Evolutionary conservation across 2,888 invertebrate species (phyloP), one percentile per base, ranked within the genome.

Genomic region (Sinodicranocentrus sp.): DNA sequence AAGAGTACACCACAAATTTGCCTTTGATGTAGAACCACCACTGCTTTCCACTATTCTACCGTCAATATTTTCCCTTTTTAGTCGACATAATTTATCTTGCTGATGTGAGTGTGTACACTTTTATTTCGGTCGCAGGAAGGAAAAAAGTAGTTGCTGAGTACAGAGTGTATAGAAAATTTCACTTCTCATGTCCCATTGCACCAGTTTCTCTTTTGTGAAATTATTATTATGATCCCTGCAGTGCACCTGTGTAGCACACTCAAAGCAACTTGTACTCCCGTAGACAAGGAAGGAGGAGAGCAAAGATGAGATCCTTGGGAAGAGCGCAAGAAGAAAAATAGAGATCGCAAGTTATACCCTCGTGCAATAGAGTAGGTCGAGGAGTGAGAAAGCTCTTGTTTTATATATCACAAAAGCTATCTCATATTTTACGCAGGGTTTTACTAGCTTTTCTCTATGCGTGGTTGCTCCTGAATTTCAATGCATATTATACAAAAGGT

Each of bases 191-290:
- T 75, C 75, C 82, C 75, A 82, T 75, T 82, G 82, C 82, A 82
- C 82, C 82, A 82, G 75, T 82, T 82, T 75, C 61, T 80, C 72
- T 68, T 80, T 73, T 80, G 80, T 73, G 43, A 73, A 80, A 73
- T 80, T 80, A 80, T 80, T 80, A 72, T 80, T 80, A 80, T 73
- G 80, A 80, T 80, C 80, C 73, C 80, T 73, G 70, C 82, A 75
- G 75, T 68, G 82, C 82, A 82, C 82, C 82, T 82, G 82, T 82
- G 82, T 65, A 63, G n/a, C 71, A 57, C 3, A 52, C 19, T 3
- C 5, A n/a, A 8, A 52, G 15, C 52, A n/a, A n/a, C n/a, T 17
- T 10, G 5, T 52, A 52, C n/a, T 15, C 21, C 2, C 28, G 61
- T 52, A 59, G 19, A 21, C 10, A 21, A 28, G 28, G 43, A 21